Evolutionary conservation across 2,113 vertebrate species (phyloP), one percentile per base, ranked within the genome.

Genomic region (Ardeotis arabs): DNA sequence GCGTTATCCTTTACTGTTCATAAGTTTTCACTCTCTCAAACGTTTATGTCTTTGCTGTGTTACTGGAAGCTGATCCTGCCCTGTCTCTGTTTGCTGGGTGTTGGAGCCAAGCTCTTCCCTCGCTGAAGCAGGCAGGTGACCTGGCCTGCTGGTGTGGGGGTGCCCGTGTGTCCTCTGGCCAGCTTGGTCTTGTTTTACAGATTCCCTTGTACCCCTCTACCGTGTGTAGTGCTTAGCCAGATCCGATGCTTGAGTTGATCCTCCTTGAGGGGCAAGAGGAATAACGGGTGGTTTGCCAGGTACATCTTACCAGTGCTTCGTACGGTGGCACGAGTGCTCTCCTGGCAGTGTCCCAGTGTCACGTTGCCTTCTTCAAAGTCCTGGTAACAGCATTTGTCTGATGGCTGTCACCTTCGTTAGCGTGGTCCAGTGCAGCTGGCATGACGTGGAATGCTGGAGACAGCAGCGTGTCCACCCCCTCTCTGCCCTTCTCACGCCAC

Each of bases 381-480:
- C 28, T 39, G 8, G 27, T 29, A n/a, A 7, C 63, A 67, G n/a
- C 37, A 39, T 80, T 39, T 23, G 7, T 59, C 29, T 28, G 60
- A 29, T 21, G n/a, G 28, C 23, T 56, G 50, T 72, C 14, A 8
- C 14, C 52, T 67, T 72, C 2, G 0, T 58, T 84, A 23, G 44
- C 59, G 2, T 1, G 17, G 47, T 67, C 52, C 60, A 4, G 22
- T 37, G 62, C 24, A 52, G 41, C 33, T 23, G 47, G 9, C 63
- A 10, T 56, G 44, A 55, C 3, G 1, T 9, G n/a, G 18, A 39
- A 24, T 27, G 28, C 56, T 37, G 78, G 56, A 82, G 55, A 16
- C 0, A 0, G 27, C 69, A 73, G 31, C 11, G 4, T 7, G 18
- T 75, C 52, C 4, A 0, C 49, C 53, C 84, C 35, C 29, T 66